These are phyloP conservation scores for Dermolepida albohirtum DNA, from an alignment of 2,888 invertebrate genomes.

Conservation along the genomic window DNA sequence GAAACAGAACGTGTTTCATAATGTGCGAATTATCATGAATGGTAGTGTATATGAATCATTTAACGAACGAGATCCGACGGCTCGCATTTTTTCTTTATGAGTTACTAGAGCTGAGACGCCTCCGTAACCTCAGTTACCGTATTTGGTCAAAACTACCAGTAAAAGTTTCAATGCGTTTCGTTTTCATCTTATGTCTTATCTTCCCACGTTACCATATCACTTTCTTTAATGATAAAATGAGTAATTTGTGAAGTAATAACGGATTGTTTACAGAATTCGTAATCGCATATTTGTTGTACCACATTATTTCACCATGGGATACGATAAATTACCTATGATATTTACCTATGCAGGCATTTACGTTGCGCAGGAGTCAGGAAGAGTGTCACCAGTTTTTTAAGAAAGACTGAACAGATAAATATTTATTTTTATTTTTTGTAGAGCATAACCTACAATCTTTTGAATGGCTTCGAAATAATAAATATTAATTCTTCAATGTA, in stretches of 20 bases:
- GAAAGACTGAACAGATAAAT: no score
- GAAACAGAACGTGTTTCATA: no score
- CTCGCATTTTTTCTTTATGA: conserved; percentile 15
- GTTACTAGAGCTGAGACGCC: conserved; percentile 2
- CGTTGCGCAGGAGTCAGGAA: no score
- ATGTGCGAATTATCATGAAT: background rate
- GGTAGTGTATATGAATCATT: conserved; percentile 47
- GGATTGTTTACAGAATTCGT: conserved; percentile 11
- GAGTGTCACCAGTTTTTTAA: no score
- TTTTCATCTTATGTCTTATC: conserved; percentile 1
- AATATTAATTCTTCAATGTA: no score
- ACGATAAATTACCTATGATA: no score
- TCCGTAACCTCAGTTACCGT: conserved; percentile 1
- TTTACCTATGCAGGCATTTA: no score
- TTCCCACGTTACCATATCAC: conserved; percentile 10
- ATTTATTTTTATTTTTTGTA: no score
- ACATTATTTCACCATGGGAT: no score
- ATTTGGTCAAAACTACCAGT: conserved; percentile 9
- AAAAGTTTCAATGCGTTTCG: no score
- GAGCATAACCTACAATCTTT: no score
- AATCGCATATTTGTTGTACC: background rate
- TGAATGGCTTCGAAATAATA: no score
- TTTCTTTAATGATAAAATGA: conserved; percentile 17
- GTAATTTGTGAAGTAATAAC: conserved; percentile 21
- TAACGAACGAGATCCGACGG: conserved; percentile 17